These are phyloP conservation scores for Rhodeus uyekii DNA, from an alignment of 2,797 vertebrate species.

Conservation along the genomic window DNA sequence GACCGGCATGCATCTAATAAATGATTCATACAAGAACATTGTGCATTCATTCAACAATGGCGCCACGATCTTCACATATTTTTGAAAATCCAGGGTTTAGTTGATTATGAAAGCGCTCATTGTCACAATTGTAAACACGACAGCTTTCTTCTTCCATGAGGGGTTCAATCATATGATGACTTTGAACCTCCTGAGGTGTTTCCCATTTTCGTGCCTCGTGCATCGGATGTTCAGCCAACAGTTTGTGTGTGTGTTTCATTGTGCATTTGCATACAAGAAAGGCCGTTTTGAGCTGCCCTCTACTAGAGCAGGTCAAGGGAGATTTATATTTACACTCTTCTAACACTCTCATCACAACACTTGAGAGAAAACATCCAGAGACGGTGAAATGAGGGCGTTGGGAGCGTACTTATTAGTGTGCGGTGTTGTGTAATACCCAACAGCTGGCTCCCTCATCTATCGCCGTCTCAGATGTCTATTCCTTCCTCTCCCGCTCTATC, in stretches of 20 bases:
- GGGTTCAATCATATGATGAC: neutral
- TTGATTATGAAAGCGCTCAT: neutral
- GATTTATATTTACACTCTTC: conserved; percentile 17
- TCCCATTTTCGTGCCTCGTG: neutral
- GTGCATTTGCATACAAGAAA: neutral
- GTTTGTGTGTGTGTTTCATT: neutral
- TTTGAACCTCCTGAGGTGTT: neutral
- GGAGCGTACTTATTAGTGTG: neutral
- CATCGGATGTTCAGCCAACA: neutral
- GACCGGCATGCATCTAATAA: neutral
- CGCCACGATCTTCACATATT: neutral
- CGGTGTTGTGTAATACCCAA: conserved; percentile 33
- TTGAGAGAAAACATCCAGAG: neutral
- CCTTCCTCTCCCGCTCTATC: neutral
- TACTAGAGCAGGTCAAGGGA: neutral
- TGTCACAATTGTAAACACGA: neutral
- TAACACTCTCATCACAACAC: conserved; percentile 18
- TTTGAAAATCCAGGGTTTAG: neutral
- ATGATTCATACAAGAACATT: neutral
- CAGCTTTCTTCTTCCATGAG: neutral
- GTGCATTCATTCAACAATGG: neutral
- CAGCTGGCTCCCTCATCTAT: conserved; percentile 20
- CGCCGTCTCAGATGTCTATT: conserved; percentile 20
- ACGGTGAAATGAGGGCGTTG: neutral
- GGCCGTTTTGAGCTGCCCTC: neutral